Conservation (phyloP, 2,888 invertebrate species). For the Drosophila bunnanda region DNA sequence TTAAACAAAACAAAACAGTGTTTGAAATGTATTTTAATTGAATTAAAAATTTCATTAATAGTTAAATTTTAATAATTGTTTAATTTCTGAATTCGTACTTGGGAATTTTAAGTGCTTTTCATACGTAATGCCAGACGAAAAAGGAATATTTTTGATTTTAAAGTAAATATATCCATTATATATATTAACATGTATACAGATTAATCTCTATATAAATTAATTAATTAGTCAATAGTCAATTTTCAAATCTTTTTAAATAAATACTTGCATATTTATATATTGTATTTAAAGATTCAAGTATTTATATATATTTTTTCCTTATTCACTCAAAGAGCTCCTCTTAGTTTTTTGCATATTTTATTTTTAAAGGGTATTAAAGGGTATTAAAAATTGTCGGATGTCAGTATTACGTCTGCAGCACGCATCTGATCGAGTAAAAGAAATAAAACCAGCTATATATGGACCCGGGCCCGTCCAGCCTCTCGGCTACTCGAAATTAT, state of each 20-base stretch:
- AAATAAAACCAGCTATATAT: conserved; percentile 13
- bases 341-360: neutral
- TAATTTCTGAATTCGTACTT: neutral
- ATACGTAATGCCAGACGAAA: too few relatives aligned
- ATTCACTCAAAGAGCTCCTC: neutral
- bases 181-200: too few relatives aligned
- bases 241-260: neutral
- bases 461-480: conserved; percentile 16
- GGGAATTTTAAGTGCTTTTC: neutral
- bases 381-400: neutral
- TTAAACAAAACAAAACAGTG: too few relatives aligned
- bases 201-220: too few relatives aligned
- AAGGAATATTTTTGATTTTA: too few relatives aligned
- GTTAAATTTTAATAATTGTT: neutral
- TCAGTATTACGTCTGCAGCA: conserved; percentile 27
- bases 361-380: conserved; percentile 3
- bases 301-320: neutral
- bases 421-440: conserved; percentile 9
- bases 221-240: too few relatives aligned
- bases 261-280: neutral
- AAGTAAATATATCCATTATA: too few relatives aligned
- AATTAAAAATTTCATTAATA: neutral
- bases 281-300: neutral
- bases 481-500: conserved; percentile 72
- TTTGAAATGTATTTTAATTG: neutral